Base-by-base conservation (phyloP, 2,113 vertebrate species). In the Syngnathus typhle region DNA sequence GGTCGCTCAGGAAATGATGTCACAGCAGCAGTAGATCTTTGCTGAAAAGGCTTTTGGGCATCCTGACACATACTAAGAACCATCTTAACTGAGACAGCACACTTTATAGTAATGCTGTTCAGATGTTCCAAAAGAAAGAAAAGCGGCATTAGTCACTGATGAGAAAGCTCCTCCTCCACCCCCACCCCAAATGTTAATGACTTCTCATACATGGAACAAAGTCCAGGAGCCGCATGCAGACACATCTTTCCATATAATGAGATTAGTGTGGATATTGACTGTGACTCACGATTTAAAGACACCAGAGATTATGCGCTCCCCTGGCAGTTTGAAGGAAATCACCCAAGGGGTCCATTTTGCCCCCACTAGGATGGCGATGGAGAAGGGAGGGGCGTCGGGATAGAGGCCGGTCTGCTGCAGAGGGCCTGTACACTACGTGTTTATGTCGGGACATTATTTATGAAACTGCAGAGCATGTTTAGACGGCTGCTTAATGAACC, bases 1-100 rank as follows among this genome's bases (percentile, higher is more conserved):
- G 72, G 51, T 64, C n/a, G 9, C 56, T 51, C 79, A 87, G 84
- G 85, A 90, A 84, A 83, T 89, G 71, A 88, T 80, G 83, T 89
- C 84, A 89, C 49, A 65, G 66, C 67, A 70, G 77, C 71, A 77
- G 75, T 59, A 84, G 86, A 90, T 91, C 72, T 74, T 68, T 74
- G 7, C 58, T 66, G 87, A 90, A 88, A 88, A 85, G 65, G 76
- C 76, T 72, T 64, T 7, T 51, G 44, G n/a, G 13, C 65, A 44
- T 60, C 12, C 27, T 32, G 23, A 23, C 23, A 23, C 23, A 23
- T 23, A 23, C n/a, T n/a, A 32, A 32, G 27, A 32, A 61, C n/a
- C 10, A 61, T 67, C 68, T 58, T 76, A 73, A 80, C 44, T 18
- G 39, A 75, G 72, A 70, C 71, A 69, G 64, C 16, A n/a, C 44